Percentiles rank a stretch among this genome's conserved stretches.
These are phyloP conservation scores for Heliopora coerulea DNA, from an alignment of 92 coral and sea anemone species.

Conservation along the genomic window DNA sequence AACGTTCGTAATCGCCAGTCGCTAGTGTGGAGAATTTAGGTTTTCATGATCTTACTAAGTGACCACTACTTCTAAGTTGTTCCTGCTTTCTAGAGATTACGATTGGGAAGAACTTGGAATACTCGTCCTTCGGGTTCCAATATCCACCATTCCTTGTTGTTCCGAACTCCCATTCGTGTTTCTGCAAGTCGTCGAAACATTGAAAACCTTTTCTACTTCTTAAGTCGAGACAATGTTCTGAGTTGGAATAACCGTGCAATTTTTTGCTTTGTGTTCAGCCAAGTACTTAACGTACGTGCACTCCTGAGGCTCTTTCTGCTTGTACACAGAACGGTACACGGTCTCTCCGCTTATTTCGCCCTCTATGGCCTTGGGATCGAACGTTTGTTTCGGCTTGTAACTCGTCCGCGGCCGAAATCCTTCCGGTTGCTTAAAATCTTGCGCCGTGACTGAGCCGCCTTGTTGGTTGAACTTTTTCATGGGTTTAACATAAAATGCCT, in stretches of 20 bases:
- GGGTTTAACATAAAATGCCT: constrained; percentile 76
- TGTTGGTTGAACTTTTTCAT: constrained; percentile 69
- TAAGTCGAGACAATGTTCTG: constrained; percentile 18
- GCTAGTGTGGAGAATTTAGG: too few species aligned
- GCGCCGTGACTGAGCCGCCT: constrained; percentile 84
- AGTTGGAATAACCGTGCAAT: constrained; percentile 16
- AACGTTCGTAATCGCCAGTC: too few species aligned
- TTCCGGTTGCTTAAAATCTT: constrained; percentile 79
- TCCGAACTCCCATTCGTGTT: too few species aligned
- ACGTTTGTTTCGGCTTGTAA: constrained; percentile 59
- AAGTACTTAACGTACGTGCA: constrained; percentile 79
- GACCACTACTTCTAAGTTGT: too few species aligned
- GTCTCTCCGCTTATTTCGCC: constrained; percentile 63
- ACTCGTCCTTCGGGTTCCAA: too few species aligned
- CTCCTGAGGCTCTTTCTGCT: constrained; percentile 42
- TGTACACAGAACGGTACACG: constrained; percentile 70
- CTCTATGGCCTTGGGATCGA: constrained; percentile 36
- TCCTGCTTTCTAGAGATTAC: too few species aligned
- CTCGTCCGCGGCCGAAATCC: constrained; percentile 82
- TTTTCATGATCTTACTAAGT: too few species aligned
- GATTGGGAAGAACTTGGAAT: too few species aligned
- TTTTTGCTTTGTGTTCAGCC: constrained; percentile 59
- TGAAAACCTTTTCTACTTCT: too few species aligned
- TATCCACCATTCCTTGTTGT: too few species aligned
- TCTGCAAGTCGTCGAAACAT: too few species aligned